Conservation (phyloP, 2,888 invertebrate species). For the Drosophila gaucha region DNA sequence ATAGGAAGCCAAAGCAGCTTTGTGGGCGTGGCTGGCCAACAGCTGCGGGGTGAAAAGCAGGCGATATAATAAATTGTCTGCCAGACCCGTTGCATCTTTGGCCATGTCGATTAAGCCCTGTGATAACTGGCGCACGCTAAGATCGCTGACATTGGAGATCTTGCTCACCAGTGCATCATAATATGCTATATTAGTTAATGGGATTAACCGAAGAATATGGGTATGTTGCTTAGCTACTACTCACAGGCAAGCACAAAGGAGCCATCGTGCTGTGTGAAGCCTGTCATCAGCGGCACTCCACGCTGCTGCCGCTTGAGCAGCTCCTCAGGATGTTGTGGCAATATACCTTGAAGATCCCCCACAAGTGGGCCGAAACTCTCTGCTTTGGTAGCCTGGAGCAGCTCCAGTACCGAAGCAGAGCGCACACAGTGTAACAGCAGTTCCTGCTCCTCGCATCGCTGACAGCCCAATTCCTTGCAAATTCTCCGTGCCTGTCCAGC, state of each 20-base stretch:
- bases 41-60: conserved; percentile 83
- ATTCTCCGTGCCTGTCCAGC: conserved; percentile 65
- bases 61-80: conserved; percentile 82
- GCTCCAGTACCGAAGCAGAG: conserved; percentile 33
- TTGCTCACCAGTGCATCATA: conserved; percentile 48
- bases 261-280: conserved; percentile 85
- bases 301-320: conserved; percentile 68
- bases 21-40: conserved; percentile 83
- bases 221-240: conserved; percentile 8
- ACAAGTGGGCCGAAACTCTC: conserved; percentile 71
- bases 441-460: conserved; percentile 32
- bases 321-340: conserved; percentile 65
- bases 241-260: conserved; percentile 84
- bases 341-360: conserved; percentile 67
- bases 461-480: conserved; percentile 50
- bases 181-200: conserved; percentile 37
- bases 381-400: conserved; percentile 43
- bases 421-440: conserved; percentile 45
- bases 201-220: neutral
- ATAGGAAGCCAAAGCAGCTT: conserved; percentile 84
- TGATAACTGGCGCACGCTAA: conserved; percentile 71
- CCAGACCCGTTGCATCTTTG: conserved; percentile 65
- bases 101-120: conserved; percentile 55
- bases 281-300: conserved; percentile 83
- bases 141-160: conserved; percentile 45